A percentile compares a stretch with the other conserved stretches of the same genome.
phyloP scores from a whole-genome alignment of 2,888 invertebrate genomes.

The Omphaloscelis lunosa region DNA sequence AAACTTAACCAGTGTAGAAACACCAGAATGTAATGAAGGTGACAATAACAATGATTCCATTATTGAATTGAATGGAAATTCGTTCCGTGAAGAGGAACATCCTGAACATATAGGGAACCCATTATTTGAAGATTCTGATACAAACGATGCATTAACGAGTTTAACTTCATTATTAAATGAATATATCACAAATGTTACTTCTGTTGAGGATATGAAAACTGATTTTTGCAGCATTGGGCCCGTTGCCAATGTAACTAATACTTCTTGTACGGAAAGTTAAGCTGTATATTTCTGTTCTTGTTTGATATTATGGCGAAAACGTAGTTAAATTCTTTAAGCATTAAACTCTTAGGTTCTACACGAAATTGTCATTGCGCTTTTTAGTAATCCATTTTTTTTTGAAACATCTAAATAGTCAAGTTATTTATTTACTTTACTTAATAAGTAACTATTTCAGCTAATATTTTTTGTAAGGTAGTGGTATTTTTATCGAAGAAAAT shows the following conservation, averaged over 20 bases:
- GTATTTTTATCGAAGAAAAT: neutral
- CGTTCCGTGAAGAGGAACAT: conserved; percentile 22
- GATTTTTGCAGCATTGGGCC: conserved; percentile 40
- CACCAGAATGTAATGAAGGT: conserved; percentile 8
- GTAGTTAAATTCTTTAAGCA: neutral
- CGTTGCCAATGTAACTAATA: conserved; percentile 44
- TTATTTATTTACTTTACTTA: conserved; percentile 24
- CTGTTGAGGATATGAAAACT: conserved; percentile 36
- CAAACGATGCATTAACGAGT: conserved; percentile 27
- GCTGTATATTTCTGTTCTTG: conserved; percentile 15
- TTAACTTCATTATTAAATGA: conserved; percentile 17
- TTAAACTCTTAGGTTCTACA: neutral
- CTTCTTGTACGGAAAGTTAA: conserved; percentile 25
- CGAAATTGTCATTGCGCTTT: neutral
- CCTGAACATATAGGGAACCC: conserved; percentile 20
- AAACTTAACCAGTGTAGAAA: conserved; percentile 27
- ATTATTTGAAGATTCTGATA: conserved; percentile 41
- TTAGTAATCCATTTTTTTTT: too few relatives aligned
- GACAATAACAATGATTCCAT: conserved; percentile 46
- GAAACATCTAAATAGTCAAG: neutral
- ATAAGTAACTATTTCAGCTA: neutral
- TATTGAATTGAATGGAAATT: conserved; percentile 53
- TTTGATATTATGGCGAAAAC: neutral
- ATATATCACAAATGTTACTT: conserved; percentile 11
- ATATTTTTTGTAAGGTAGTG: neutral